These are phyloP conservation scores for Aramus guarauna DNA, from an alignment of 2,113 vertebrate genomes.

Conservation along the genomic window DNA sequence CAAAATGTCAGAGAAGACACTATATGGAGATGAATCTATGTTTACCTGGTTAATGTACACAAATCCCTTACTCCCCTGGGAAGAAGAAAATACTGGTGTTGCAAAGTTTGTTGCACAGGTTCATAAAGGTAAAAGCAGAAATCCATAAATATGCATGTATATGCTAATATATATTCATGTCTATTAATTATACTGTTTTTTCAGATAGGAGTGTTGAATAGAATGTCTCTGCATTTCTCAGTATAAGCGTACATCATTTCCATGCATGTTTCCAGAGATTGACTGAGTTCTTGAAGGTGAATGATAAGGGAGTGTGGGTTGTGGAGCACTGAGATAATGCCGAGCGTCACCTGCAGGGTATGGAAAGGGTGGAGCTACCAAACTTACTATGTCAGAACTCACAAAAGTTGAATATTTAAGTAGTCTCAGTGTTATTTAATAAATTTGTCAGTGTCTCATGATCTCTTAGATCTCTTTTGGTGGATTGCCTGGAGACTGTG, in stretches of 20 bases:
- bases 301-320: slow-evolving; percentile 38
- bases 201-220: background rate
- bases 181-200: background rate
- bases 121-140: background rate
- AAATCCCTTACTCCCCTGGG: background rate
- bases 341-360: slow-evolving; percentile 10
- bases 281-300: slow-evolving; percentile 30
- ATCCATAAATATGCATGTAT: background rate
- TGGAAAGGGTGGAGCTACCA: background rate
- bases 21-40: background rate
- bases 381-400: background rate
- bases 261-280: background rate
- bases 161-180: background rate
- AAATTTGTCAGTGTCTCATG: background rate
- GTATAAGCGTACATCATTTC: background rate
- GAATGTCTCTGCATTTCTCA: background rate
- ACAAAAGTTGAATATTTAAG: background rate
- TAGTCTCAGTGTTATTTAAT: background rate
- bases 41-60: background rate
- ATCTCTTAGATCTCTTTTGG: background rate
- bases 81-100: background rate
- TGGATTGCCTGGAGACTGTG: background rate
- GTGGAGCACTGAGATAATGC: slow-evolving; percentile 21
- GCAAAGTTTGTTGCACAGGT: background rate
- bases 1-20: background rate